These are phyloP conservation scores for Cepphus grylle DNA, from an alignment of 2,113 vertebrate species.

Conservation along the genomic window DNA sequence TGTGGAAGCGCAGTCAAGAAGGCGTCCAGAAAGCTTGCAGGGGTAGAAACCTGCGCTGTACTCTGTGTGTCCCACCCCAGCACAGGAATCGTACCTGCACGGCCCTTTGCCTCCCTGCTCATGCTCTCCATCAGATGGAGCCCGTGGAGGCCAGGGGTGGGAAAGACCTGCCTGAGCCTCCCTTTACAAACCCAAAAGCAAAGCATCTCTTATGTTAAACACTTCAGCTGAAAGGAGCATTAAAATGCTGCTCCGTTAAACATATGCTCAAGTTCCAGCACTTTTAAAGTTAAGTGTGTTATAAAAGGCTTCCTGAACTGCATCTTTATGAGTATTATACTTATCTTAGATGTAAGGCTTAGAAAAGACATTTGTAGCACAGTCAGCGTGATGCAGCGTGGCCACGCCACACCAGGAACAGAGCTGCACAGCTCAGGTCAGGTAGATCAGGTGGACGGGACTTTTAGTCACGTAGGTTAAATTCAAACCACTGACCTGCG, in stretches of 20 bases:
- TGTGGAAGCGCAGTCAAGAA: not conserved
- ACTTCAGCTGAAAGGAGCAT: not conserved
- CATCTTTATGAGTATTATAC: not conserved
- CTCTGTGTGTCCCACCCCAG: not conserved
- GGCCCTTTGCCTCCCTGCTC: not conserved
- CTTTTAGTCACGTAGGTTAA: not conserved
- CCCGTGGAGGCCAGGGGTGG: not conserved
- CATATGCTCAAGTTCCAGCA: no score
- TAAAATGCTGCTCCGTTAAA: not conserved
- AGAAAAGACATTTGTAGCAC: fast-evolving
- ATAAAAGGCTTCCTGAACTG: not conserved
- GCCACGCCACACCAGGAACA: fast-evolving
- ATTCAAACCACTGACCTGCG: not conserved
- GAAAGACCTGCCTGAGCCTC: not conserved
- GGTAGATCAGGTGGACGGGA: fast-evolving
- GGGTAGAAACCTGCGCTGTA: not conserved
- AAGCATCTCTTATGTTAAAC: not conserved
- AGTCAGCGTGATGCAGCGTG: not conserved
- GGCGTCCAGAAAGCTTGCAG: not conserved
- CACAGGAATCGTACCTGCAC: fast-evolving
- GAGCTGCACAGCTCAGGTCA: not conserved
- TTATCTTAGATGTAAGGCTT: not conserved
- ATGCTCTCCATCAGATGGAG: not conserved
- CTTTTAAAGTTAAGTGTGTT: not conserved
- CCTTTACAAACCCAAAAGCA: not conserved